phyloP scores from a whole-genome alignment of 2,888 invertebrate genomes.

The Sericinus montela region DNA sequence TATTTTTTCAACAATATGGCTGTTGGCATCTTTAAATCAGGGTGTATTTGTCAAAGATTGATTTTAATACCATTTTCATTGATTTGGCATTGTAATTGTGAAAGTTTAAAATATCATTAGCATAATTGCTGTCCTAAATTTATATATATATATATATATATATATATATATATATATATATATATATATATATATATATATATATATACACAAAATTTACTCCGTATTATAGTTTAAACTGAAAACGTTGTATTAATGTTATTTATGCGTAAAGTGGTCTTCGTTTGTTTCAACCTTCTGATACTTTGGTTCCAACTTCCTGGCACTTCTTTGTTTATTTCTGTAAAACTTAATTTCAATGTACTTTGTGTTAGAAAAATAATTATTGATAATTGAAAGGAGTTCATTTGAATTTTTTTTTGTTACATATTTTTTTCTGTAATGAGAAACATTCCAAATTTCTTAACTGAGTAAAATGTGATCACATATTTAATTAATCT shows the following conservation, averaged over 20 bases:
- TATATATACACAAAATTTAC: background rate
- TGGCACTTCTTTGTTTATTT: no score
- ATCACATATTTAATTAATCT: slow-evolving; percentile 20
- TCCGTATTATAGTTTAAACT: no score
- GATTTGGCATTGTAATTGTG: background rate
- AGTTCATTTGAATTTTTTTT: slow-evolving; percentile 14
- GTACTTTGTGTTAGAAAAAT: background rate
- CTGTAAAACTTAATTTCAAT: no score
- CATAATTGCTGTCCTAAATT: no score
- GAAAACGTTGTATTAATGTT: no score
- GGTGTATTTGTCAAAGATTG: slow-evolving; percentile 1
- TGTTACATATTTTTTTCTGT: slow-evolving; percentile 23
- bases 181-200: no score
- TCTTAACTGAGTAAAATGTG: slow-evolving; percentile 32
- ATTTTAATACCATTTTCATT: background rate
- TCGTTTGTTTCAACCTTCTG: no score
- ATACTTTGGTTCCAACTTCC: no score
- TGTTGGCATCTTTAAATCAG: background rate
- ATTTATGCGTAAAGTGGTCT: no score
- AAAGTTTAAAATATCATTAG: background rate
- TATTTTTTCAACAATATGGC: background rate
- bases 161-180: no score
- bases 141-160: no score
- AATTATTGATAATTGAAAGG: background rate
- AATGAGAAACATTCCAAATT: slow-evolving; percentile 53